phyloP scores from a whole-genome alignment of 2,113 vertebrate genomes.

The Capreolus pygargus region DNA sequence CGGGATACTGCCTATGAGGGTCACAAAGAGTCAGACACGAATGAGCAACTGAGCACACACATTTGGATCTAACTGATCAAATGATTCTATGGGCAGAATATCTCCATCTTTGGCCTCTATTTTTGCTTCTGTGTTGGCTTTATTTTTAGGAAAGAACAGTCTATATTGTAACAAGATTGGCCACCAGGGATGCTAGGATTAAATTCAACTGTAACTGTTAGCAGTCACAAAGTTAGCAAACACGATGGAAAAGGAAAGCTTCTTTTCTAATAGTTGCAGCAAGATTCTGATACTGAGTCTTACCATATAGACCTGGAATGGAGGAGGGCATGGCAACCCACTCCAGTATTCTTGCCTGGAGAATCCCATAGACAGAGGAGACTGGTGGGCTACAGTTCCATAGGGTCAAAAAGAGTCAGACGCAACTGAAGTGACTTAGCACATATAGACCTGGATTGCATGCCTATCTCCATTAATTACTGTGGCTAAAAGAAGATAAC shows the following conservation, averaged over 20 bases:
- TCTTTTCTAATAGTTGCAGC: not conserved
- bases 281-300: not conserved
- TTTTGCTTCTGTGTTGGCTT: not conserved
- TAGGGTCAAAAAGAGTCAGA: not conserved
- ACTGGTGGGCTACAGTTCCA: not conserved
- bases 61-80: not conserved
- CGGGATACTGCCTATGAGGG: accelerated
- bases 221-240: not conserved
- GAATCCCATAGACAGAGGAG: not conserved
- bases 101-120: not conserved
- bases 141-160: not conserved
- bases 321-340: not conserved
- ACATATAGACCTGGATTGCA: not conserved
- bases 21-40: not conserved
- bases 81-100: not conserved
- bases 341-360: not conserved
- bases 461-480: not conserved
- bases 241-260: not conserved
- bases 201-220: not conserved
- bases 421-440: not conserved
- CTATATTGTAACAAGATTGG: not conserved
- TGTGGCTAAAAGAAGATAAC: not conserved
- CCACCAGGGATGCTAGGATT: not conserved
- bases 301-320: not conserved
- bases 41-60: not conserved